These are phyloP conservation scores for Mantis religiosa DNA, from an alignment of 2,888 invertebrate genomes.

Conservation along the genomic window DNA sequence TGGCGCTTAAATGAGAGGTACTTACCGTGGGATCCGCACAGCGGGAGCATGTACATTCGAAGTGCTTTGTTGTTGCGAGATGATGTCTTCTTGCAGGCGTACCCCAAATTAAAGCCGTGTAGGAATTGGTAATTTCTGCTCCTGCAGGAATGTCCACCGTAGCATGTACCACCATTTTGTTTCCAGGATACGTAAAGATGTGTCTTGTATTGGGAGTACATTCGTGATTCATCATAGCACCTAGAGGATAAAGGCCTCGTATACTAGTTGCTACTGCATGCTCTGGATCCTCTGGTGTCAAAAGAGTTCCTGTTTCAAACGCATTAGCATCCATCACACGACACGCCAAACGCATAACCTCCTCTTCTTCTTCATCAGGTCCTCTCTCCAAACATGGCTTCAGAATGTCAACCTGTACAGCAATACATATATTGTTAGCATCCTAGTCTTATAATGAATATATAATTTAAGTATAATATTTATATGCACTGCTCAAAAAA, in stretches of 20 bases:
- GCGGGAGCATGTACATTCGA: constrained; percentile 60
- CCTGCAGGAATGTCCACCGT: constrained; percentile 55
- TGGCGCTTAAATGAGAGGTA: neutral
- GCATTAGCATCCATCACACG: constrained; percentile 64
- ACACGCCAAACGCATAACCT: constrained; percentile 56
- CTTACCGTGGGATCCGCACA: constrained; percentile 59
- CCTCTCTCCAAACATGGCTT: constrained; percentile 48
- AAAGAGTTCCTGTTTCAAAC: constrained; percentile 52
- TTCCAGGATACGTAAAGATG: constrained; percentile 50
- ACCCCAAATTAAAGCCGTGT: constrained; percentile 64
- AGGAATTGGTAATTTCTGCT: constrained; percentile 62
- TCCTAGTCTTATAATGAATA: neutral
- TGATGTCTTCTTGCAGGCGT: constrained; percentile 60
- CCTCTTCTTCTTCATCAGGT: constrained; percentile 53
- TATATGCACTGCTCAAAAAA: no score
- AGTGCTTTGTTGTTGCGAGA: constrained; percentile 63
- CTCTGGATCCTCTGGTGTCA: neutral
- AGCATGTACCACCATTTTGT: constrained; percentile 58
- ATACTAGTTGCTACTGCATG: constrained; percentile 40
- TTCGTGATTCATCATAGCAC: constrained; percentile 64
- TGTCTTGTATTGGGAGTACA: constrained; percentile 65
- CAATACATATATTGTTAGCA: neutral
- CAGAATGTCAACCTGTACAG: constrained; percentile 46
- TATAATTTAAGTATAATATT: neutral
- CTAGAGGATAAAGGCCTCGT: constrained; percentile 63